These are phyloP conservation scores for Protaetia brevitarsis DNA, from an alignment of 1,140 invertebrate genomes.

Conservation along the genomic window DNA sequence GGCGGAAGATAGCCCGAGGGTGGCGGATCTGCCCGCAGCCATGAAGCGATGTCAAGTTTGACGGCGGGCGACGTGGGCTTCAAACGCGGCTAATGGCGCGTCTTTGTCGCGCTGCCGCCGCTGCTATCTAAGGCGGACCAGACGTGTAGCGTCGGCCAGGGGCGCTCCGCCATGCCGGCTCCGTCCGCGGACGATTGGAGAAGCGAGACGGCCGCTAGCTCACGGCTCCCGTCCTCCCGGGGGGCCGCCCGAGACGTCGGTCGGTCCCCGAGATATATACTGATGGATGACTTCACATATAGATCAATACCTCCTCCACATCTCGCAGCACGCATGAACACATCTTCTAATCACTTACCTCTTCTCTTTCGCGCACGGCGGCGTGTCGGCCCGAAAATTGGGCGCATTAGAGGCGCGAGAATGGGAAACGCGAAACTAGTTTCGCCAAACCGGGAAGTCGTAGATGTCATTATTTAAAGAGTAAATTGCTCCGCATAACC, in stretches of 20 bases:
- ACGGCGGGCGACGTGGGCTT: conserved; percentile 36
- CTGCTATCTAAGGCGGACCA: conserved; percentile 31
- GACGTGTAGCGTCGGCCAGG: conserved; percentile 17
- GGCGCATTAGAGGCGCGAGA: too few species aligned
- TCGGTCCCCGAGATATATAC: conserved; percentile 37
- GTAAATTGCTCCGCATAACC: too few species aligned
- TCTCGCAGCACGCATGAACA: conserved; percentile 41
- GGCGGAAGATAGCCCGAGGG: conserved; percentile 39
- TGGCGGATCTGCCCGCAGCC: conserved; percentile 40
- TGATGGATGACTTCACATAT: conserved; percentile 46
- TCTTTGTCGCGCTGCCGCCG: conserved; percentile 42
- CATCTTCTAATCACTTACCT: conserved; percentile 19
- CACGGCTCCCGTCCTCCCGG: neutral
- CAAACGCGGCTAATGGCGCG: conserved; percentile 42
- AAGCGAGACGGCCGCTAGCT: neutral
- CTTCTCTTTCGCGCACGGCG: neutral
- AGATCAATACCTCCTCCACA: conserved; percentile 42
- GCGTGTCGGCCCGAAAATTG: conserved; percentile 5
- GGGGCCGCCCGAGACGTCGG: conserved; percentile 33
- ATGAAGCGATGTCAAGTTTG: conserved; percentile 43
- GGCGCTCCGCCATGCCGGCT: conserved; percentile 4
- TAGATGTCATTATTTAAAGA: too few species aligned
- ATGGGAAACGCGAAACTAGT: too few species aligned
- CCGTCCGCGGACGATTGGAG: conserved; percentile 12
- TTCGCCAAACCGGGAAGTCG: too few species aligned